Percentiles rank a stretch among this genome's conserved stretches.
phyloP scores from a whole-genome alignment of 2,888 invertebrate species.

The Amblyjoppa fuscipennis region DNA sequence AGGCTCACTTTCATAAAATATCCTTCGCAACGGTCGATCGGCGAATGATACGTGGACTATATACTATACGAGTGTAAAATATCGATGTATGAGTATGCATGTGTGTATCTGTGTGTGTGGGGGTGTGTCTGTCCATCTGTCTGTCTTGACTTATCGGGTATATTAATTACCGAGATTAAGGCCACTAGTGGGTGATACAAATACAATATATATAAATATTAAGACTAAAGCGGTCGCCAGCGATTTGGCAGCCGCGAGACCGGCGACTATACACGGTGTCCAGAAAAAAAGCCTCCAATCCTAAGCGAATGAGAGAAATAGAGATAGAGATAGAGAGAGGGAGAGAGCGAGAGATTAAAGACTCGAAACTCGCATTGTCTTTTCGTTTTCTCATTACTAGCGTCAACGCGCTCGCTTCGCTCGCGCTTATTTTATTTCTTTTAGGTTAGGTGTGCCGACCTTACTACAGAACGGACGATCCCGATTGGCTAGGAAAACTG shows the following conservation, averaged over 20 bases:
- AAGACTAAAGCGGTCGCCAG: conserved; percentile 76
- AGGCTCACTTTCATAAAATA: conserved; percentile 29
- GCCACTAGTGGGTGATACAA: conserved; percentile 85
- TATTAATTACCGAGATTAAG: conserved; percentile 78
- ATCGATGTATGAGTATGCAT: conserved; percentile 54
- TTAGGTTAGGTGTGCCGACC: no score
- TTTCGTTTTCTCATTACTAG: background rate
- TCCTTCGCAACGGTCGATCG: conserved; percentile 42
- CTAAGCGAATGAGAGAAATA: background rate
- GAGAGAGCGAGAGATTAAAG: background rate
- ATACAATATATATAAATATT: conserved; percentile 75
- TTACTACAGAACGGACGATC: no score
- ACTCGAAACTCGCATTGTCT: conserved; percentile 11
- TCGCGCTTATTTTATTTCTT: no score
- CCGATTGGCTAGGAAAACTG: no score
- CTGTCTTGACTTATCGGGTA: conserved; percentile 50
- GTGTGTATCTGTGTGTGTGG: conserved; percentile 10
- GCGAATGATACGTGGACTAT: conserved; percentile 35
- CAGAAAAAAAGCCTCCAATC: conserved; percentile 49
- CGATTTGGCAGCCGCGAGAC: conserved; percentile 59
- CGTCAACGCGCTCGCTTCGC: no score
- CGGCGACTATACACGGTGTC: conserved; percentile 73
- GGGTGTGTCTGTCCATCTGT: conserved; percentile 3
- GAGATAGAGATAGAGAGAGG: background rate
- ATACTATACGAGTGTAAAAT: conserved; percentile 56